These are phyloP conservation scores for Omphaloscelis lunosa DNA, from an alignment of 2,888 invertebrate genomes.

Conservation along the genomic window DNA sequence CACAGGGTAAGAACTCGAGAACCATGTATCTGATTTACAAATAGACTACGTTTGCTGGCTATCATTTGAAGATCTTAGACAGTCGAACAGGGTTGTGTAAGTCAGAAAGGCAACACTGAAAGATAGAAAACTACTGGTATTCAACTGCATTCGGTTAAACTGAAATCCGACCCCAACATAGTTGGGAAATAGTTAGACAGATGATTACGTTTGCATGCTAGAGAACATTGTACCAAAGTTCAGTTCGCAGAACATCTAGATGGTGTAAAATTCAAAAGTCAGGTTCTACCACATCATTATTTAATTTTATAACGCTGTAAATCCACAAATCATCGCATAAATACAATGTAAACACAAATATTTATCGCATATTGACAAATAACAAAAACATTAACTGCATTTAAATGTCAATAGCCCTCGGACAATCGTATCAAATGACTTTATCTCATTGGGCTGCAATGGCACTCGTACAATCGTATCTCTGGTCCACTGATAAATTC, in stretches of 20 bases:
- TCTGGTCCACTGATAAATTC: slow-evolving; percentile 51
- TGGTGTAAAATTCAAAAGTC: neutral
- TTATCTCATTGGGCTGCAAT: slow-evolving; percentile 51
- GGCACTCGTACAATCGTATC: slow-evolving; percentile 25
- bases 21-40: too few relatives aligned
- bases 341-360: slow-evolving; percentile 5
- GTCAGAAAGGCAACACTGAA: too few relatives aligned
- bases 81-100: too few relatives aligned
- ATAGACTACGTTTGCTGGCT: too few relatives aligned
- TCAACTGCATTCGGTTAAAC: too few relatives aligned
- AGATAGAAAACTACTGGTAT: too few relatives aligned
- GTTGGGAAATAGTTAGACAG: neutral
- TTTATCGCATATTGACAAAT: slow-evolving; percentile 21
- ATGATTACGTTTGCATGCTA: neutral
- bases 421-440: slow-evolving; percentile 62
- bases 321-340: neutral
- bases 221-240: too few relatives aligned
- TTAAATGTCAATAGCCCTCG: slow-evolving; percentile 45
- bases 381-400: slow-evolving; percentile 48
- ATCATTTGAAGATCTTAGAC: too few relatives aligned
- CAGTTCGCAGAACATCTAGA: too few relatives aligned
- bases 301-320: neutral
- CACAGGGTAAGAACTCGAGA: too few relatives aligned
- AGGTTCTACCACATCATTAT: neutral
- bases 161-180: too few relatives aligned